Evolutionary conservation across 2,888 invertebrate genomes (phyloP), one percentile per base, ranked within the genome.

Genomic region (Aproaerema taeniolella): DNA sequence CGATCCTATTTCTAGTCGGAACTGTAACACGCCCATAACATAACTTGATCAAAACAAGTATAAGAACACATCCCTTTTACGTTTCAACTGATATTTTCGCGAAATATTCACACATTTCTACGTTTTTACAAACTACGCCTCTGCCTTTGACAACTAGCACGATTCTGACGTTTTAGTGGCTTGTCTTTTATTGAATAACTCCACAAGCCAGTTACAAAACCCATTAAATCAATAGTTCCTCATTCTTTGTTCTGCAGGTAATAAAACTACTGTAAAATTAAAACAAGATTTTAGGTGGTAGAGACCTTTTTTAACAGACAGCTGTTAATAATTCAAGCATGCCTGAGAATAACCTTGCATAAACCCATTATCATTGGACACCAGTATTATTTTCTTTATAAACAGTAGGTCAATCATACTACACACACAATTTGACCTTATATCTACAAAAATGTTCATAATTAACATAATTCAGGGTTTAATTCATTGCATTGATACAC

Each of bases 131-230:
- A 79, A 82, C 82, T 82, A 74, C 83, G 82, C 71, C 71, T 73
- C 67, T 70, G 58, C 63, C 64, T 75, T 75, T 83, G 82, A 83
- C 85, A 85, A 76, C 81, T 77, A 71, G 63, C 85, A 82, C 78
- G 80, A 81, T 81, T 80, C 82, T 86, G 85, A 86, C 85, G 73
- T 86, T 79, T 80, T 68, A 57, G 55, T 63, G 62, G 49, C 57
- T 56, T 61, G 54, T 50, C 50, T 52, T 64, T 55, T 60, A 62
- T 60, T 56, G 58, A 58, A 61, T 58, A 57, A 26, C 50, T 47
- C 49, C 55, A 44, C 55, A 58, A 67, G 64, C 65, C 79, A 76
- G 67, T 67, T 57, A 50, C 60, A 68, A 46, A 66, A 65, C 76
- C 55, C 49, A 58, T 69, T 59, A 53, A 50, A 47, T 53, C 6